These are phyloP conservation scores for Pluvialis apricaria DNA, from an alignment of 2,113 vertebrate species.

Conservation along the genomic window DNA sequence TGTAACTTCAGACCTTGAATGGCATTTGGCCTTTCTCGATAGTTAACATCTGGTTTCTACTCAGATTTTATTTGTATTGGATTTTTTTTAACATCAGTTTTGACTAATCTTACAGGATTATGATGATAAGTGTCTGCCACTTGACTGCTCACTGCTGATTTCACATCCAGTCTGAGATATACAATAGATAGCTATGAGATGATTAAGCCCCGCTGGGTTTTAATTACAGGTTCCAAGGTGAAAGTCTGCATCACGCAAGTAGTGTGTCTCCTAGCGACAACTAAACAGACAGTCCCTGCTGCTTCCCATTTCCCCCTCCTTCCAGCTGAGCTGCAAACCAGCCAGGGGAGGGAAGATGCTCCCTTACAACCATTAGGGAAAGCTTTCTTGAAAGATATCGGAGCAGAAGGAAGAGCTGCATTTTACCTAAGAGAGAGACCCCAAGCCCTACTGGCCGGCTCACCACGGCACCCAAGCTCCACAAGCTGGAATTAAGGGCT, in stretches of 20 bases:
- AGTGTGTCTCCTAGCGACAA: neutral
- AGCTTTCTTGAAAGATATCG: neutral
- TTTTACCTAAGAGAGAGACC: neutral
- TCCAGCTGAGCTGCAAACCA: neutral
- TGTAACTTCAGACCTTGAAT: constrained; percentile 23
- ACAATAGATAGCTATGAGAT: neutral
- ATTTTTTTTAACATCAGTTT: neutral
- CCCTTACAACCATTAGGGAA: neutral
- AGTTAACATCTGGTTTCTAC: neutral
- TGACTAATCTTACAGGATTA: neutral
- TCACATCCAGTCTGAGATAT: neutral
- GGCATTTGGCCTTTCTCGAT: neutral
- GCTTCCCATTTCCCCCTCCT: neutral
- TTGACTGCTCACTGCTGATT: neutral
- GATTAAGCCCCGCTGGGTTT: neutral
- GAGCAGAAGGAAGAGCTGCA: neutral
- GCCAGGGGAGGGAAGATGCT: neutral
- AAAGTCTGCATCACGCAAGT: neutral
- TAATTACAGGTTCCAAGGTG: constrained; percentile 14
- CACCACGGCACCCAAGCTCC: accelerated
- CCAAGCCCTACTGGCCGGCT: neutral
- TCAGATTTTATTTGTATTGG: neutral
- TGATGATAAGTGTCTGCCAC: accelerated
- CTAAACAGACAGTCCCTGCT: neutral
- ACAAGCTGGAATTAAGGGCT: neutral